phyloP scores from a whole-genome alignment of 2,113 vertebrate species.

The Rattus norvegicus region GRCr8 NC_086031.1:58794001-58794500 shows the following conservation, averaged over 20 bases:
- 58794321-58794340: not conserved
- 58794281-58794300: not conserved
- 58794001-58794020: not conserved
- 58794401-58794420: not conserved
- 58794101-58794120: not conserved
- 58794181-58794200: not conserved
- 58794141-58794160: not conserved
- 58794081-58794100: conserved; percentile 11
- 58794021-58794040: not conserved
- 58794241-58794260: not conserved
- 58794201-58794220: not conserved
- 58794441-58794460: not conserved
- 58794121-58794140: not conserved
- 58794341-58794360: not conserved
- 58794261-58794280: not conserved
- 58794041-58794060: not conserved
- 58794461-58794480: not conserved
- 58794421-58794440: not conserved
- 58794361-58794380: not conserved
- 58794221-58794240: not conserved
- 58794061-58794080: not conserved
- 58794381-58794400: not conserved
- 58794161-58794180: not conserved
- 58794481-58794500: conserved; percentile 25
- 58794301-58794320: not conserved